Evolutionary conservation across 1,140 invertebrate species (phyloP).

Genomic region (Goniozus legneri): DNA sequence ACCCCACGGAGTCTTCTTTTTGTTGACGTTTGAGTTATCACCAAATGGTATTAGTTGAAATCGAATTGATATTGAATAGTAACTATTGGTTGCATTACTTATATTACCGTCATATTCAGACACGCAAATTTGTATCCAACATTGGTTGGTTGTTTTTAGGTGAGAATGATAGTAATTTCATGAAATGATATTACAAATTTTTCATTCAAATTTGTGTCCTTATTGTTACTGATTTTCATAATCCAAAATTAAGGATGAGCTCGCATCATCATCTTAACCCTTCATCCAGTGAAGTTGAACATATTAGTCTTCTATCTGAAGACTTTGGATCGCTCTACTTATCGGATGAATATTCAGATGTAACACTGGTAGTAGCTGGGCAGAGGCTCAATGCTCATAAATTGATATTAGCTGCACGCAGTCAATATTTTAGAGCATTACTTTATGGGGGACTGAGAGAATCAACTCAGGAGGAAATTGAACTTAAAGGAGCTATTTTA

Average conservation of each 20-base stretch:
- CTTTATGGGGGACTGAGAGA: constrained; percentile 91
- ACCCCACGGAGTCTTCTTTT: too few species aligned
- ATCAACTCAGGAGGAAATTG: constrained; percentile 75
- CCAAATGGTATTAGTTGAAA: too few species aligned
- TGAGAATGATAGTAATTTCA: too few species aligned
- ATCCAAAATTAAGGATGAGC: constrained; percentile 27
- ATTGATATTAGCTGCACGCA: constrained; percentile 87
- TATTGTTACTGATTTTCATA: too few species aligned
- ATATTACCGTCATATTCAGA: too few species aligned
- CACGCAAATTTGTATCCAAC: too few species aligned
- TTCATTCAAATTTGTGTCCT: too few species aligned
- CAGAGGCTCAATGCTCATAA: constrained; percentile 82
- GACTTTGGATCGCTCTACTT: constrained; percentile 74
- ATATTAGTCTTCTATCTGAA: constrained; percentile 18
- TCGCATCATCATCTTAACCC: constrained; percentile 21
- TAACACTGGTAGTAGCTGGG: constrained; percentile 83
- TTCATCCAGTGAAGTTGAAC: constrained; percentile 19
- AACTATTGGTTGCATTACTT: too few species aligned
- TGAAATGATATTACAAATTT: too few species aligned
- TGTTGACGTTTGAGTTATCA: too few species aligned
- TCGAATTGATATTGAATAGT: too few species aligned
- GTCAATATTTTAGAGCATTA: constrained; percentile 90
- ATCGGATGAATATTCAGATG: constrained; percentile 87
- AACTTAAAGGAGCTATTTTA: constrained; percentile 79
- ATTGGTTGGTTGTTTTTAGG: too few species aligned